Evolutionary conservation across 2,113 vertebrate species (phyloP).

Genomic region (Lipotes vexillifer): DNA sequence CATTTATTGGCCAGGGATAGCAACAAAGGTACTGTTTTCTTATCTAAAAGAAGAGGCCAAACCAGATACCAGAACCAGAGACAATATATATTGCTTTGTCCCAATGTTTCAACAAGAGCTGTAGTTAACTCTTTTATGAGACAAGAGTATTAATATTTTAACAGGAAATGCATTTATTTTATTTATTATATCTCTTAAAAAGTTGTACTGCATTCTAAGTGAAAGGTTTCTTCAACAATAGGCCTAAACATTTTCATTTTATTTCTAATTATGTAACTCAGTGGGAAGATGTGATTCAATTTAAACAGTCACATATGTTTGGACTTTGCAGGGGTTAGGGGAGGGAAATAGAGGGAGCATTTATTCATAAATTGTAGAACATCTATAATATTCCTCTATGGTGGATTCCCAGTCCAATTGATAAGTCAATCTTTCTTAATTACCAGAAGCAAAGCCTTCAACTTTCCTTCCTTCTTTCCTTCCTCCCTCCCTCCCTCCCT

Average conservation of each 20-base stretch:
- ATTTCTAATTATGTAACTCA: neutral
- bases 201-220: neutral
- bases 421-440: neutral
- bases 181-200: neutral
- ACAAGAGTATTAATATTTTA: neutral
- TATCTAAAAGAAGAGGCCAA: neutral
- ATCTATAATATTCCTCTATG: neutral
- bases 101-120: neutral
- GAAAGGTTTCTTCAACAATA: neutral
- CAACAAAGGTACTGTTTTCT: neutral
- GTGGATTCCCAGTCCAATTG: neutral
- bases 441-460: neutral
- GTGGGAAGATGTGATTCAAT: neutral
- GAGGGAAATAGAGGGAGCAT: neutral
- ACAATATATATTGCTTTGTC: neutral
- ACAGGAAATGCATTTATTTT: constrained; percentile 16
- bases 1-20: neutral
- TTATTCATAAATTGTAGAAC: neutral
- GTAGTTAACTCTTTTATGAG: neutral
- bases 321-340: neutral
- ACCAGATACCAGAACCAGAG: neutral
- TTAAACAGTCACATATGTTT: neutral
- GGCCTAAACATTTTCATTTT: neutral
- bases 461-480: neutral
- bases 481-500: neutral